A percentile compares a stretch with the other conserved stretches of the same genome.
Conservation (phyloP, 2,797 vertebrate species). For the Podarcis siculus region DNA sequence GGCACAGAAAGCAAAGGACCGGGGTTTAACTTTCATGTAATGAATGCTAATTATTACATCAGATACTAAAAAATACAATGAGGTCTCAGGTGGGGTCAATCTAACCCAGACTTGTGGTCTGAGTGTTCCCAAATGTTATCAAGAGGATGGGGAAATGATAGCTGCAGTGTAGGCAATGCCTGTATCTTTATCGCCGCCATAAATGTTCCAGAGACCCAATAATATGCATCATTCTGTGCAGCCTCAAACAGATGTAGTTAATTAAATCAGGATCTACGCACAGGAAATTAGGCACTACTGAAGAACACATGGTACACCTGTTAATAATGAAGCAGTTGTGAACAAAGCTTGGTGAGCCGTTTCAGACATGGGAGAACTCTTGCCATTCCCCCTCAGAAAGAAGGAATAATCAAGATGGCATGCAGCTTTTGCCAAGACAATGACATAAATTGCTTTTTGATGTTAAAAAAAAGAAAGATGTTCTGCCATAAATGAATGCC, state of each 20-base stretch:
- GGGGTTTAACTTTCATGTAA: background rate
- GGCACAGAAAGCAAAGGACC: background rate
- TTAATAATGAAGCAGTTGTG: constrained; percentile 56
- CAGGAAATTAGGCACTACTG: constrained; percentile 57
- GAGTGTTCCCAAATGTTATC: background rate
- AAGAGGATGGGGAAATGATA: constrained; percentile 20
- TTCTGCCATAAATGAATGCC: background rate
- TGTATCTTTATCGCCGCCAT: constrained; percentile 33
- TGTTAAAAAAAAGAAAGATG: background rate
- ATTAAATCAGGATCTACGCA: constrained; percentile 59
- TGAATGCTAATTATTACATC: background rate
- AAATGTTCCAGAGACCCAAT: constrained; percentile 2
- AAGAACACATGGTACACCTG: constrained; percentile 51
- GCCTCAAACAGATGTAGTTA: constrained; percentile 51
- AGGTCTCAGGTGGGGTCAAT: background rate
- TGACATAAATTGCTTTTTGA: background rate
- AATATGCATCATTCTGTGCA: constrained; percentile 32
- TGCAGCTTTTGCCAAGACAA: background rate
- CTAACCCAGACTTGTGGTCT: background rate
- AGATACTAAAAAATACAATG: background rate
- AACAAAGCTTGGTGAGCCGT: constrained; percentile 41
- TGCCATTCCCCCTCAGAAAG: constrained; percentile 15
- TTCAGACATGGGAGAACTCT: constrained; percentile 22
- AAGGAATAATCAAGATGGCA: constrained; percentile 22
- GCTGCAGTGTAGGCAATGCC: constrained; percentile 22